phyloP scores from a whole-genome alignment of 2,888 invertebrate species.

The Sinopyrophorus schimmeli region DNA sequence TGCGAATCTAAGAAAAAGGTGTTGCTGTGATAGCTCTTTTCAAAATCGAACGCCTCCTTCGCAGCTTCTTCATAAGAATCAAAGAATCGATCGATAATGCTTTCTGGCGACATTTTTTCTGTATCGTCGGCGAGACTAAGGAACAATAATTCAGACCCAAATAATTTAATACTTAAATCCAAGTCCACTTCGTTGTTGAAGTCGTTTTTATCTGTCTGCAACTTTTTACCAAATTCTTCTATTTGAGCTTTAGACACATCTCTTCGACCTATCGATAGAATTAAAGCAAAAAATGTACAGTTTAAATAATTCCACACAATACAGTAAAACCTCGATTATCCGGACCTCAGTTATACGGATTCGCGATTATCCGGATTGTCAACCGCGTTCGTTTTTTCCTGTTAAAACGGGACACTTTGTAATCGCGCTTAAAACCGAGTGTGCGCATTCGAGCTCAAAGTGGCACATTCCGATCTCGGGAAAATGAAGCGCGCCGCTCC shows the following conservation, averaged over 20 bases:
- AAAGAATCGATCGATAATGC: slow-evolving; percentile 64
- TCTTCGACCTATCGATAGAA: slow-evolving; percentile 45
- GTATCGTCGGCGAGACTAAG: slow-evolving; percentile 67
- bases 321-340: too few species aligned
- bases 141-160: slow-evolving; percentile 83
- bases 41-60: slow-evolving; percentile 68
- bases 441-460: too few species aligned
- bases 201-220: slow-evolving; percentile 56
- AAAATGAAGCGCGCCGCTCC: too few species aligned
- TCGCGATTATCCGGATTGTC: too few species aligned
- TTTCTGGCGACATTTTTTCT: slow-evolving; percentile 62
- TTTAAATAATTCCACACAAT: too few species aligned
- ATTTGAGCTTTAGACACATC: slow-evolving; percentile 56
- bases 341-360: too few species aligned
- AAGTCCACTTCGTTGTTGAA: slow-evolving; percentile 66
- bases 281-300: too few species aligned
- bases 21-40: slow-evolving; percentile 68
- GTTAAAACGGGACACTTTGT: too few species aligned
- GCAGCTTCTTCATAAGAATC: slow-evolving; percentile 63
- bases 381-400: too few species aligned
- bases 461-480: too few species aligned
- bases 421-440: too few species aligned
- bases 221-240: slow-evolving; percentile 55
- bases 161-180: slow-evolving; percentile 80
- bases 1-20: slow-evolving; percentile 78